These are phyloP conservation scores for Nycteola revayana DNA, from an alignment of 2,888 invertebrate genomes.

Conservation along the genomic window DNA sequence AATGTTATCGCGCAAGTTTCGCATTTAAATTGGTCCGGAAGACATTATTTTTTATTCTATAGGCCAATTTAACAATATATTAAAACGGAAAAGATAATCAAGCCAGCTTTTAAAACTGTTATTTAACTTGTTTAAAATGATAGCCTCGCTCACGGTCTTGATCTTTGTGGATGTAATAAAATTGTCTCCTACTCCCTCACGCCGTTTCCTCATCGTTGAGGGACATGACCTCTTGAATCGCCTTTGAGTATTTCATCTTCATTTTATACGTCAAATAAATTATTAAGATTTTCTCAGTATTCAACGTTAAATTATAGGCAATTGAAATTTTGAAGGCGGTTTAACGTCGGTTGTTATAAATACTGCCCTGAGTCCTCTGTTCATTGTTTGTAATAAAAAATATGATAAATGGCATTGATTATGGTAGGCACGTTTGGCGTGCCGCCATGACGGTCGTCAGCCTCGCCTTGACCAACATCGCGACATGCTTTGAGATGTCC, in stretches of 20 bases:
- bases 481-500: constrained; percentile 56
- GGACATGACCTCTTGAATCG: constrained; percentile 31
- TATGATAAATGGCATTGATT: constrained; percentile 63
- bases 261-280: constrained; percentile 26
- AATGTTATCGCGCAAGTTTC: too few relatives aligned
- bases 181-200: constrained; percentile 23
- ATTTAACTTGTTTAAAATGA: constrained; percentile 21
- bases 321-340: constrained; percentile 31
- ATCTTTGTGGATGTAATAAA: constrained; percentile 32
- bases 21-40: too few relatives aligned
- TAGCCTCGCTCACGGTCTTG: constrained; percentile 23
- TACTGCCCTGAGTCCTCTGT: constrained; percentile 33
- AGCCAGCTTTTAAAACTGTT: background rate
- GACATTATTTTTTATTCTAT: too few relatives aligned
- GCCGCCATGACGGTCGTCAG: constrained; percentile 71
- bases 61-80: constrained; percentile 11
- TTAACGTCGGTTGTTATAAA: constrained; percentile 32
- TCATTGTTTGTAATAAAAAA: constrained; percentile 63
- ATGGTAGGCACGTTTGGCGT: constrained; percentile 59
- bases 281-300: constrained; percentile 22
- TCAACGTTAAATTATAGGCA: constrained; percentile 29
- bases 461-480: constrained; percentile 77
- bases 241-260: constrained; percentile 25
- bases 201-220: constrained; percentile 31
- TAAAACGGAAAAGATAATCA: constrained; percentile 13